Evolutionary conservation across 2,113 vertebrate species (phyloP), one percentile per base, ranked within the genome.

Genomic region (Greenwoodochromis staneri): DNA sequence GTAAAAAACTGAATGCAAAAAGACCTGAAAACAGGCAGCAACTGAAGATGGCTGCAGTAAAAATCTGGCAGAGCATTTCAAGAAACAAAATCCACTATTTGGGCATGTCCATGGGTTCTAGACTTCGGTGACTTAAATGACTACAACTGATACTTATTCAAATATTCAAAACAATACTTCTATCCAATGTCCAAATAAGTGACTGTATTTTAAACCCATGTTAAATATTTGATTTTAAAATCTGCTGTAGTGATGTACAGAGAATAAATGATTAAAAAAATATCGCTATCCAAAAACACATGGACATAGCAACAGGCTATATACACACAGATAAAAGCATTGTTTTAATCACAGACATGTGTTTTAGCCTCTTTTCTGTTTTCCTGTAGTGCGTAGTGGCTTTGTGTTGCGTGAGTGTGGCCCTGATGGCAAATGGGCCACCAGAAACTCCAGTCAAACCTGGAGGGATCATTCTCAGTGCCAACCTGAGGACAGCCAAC

Each of bases 381-480:
- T 85, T 29, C 57, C 24, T 45, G 53, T 7, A 89, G 87, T 85
- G 66, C 63, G 5, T 9, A 3, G 40, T 36, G 87, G 87, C 34
- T 85, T 82, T 12, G 87, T 82, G 80, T 34, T 63, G 53, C 19
- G 83, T 1, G 66, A 89, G 36, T 89, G 87, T 14, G 87, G 80
- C 9, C 42, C 80, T 36, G 66, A 89, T 9, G 87, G 87, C 40
- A 66, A 85, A 47, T 89, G 87, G 87, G 29, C 24, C 13, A 82
- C 51, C 78, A 31, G 31, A 2, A 82, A 42, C 76, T 73, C 78
- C 83, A 88, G 61, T 66, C 17, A 1, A 63, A 88, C 83, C 61
- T 82, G 87, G 87, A 85, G 42, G 19, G 63, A 82, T 16, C 9
- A 40, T 4, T 88, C 87, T 4, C 78, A 88, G 76, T 88, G 87